A percentile compares a stretch with the other conserved stretches of the same genome.
phyloP scores from a whole-genome alignment of 2,113 vertebrate genomes.

The Lepisosteus oculatus region DNA sequence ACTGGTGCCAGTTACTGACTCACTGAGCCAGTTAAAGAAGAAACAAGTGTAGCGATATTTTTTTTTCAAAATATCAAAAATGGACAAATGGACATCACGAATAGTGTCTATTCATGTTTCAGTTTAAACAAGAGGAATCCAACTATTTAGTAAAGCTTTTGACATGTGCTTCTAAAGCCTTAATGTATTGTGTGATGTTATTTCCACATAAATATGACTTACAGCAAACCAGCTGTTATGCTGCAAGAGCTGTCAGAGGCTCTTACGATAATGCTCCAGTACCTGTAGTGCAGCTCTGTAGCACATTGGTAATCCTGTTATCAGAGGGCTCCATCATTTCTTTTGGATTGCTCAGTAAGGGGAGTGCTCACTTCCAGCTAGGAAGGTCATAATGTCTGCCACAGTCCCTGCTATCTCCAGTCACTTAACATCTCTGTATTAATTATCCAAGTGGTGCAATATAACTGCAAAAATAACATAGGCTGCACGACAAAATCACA shows the following conservation, averaged over 20 bases:
- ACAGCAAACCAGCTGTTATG: not conserved
- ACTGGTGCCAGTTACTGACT: no score
- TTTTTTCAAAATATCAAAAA: no score
- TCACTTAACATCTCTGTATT: no score
- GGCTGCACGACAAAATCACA: no score
- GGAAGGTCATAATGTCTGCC: not conserved
- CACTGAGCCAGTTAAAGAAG: no score
- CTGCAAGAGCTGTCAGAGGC: not conserved
- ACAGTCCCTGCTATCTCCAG: not conserved
- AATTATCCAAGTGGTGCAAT: no score
- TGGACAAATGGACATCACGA: no score
- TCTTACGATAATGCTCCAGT: conserved; percentile 4
- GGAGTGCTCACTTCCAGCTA: not conserved
- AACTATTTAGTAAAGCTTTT: not conserved
- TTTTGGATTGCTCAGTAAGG: not conserved
- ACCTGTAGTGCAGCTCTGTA: not conserved
- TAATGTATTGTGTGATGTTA: not conserved
- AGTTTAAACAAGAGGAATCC: not conserved
- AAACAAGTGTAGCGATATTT: no score
- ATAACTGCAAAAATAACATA: no score
- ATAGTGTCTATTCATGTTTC: not conserved
- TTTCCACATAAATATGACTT: not conserved
- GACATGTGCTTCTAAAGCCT: not conserved
- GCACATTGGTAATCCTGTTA: conserved; percentile 3
- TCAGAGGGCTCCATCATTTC: not conserved